phyloP scores from a whole-genome alignment of 2,113 vertebrate species.

The Ginglymostoma cirratum region DNA sequence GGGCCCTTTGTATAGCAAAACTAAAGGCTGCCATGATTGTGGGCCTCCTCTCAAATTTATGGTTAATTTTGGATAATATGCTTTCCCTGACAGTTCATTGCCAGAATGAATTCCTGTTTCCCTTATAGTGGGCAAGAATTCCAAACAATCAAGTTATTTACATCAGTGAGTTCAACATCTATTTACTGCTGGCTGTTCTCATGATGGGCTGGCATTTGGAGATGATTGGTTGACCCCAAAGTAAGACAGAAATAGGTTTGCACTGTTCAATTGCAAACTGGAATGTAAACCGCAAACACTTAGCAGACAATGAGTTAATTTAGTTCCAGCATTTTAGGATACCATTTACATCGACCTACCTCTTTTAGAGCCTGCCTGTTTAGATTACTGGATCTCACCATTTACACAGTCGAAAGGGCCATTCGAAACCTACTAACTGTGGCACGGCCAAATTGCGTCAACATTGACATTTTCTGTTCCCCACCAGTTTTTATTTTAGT shows the following conservation, averaged over 20 bases:
- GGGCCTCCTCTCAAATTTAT: not conserved
- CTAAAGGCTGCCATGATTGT: no score
- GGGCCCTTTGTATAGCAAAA: no score
- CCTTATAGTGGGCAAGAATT: not conserved
- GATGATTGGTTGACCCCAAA: not conserved
- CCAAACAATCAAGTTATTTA: not conserved
- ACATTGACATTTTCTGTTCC: not conserved
- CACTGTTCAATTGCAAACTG: not conserved
- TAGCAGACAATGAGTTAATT: slow-evolving; percentile 9
- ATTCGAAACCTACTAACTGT: not conserved
- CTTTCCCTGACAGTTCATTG: not conserved
- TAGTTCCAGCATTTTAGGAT: not conserved
- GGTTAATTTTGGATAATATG: not conserved
- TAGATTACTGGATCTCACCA: slow-evolving; percentile 24
- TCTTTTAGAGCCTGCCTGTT: not conserved
- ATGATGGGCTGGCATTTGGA: not conserved
- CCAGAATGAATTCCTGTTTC: not conserved
- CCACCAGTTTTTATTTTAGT: not conserved
- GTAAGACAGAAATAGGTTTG: not conserved
- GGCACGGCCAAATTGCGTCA: not conserved
- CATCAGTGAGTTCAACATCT: not conserved
- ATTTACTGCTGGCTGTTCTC: not conserved
- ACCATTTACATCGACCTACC: not conserved
- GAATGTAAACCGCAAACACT: not conserved
- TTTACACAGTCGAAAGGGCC: slow-evolving; percentile 1